Percentiles rank a stretch among this genome's conserved stretches.
Conservation (phyloP, 2,888 invertebrate genomes). For the Lampropteryx suffumata region DNA sequence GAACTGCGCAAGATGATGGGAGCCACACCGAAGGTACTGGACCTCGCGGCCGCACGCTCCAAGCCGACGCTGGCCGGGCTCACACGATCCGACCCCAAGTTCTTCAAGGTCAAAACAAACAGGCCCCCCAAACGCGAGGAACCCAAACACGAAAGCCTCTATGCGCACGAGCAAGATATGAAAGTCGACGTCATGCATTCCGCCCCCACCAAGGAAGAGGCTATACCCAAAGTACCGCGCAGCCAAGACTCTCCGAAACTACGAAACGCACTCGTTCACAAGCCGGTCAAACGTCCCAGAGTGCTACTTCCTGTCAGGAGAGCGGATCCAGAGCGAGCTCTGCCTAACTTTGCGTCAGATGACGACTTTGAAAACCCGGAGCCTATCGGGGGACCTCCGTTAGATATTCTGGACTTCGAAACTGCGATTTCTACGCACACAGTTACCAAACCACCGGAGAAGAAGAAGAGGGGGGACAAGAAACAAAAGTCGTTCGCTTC, state of each 20-base stretch:
- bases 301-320: slow-evolving; percentile 66
- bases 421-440: slow-evolving; percentile 70
- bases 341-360: slow-evolving; percentile 34
- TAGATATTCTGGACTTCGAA: slow-evolving; percentile 59
- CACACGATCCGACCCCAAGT: slow-evolving; percentile 42
- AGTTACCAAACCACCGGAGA: slow-evolving; percentile 57
- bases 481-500: slow-evolving; percentile 50
- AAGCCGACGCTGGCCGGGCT: slow-evolving; percentile 45
- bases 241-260: slow-evolving; percentile 69
- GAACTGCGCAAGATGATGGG: slow-evolving; percentile 89
- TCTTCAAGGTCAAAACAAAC: slow-evolving; percentile 65
- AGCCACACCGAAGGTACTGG: slow-evolving; percentile 92
- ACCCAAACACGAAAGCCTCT: slow-evolving; percentile 29
- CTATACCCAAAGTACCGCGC: slow-evolving; percentile 38
- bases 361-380: slow-evolving; percentile 40
- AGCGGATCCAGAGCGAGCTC: slow-evolving; percentile 44
- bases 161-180: slow-evolving; percentile 35
- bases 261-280: slow-evolving; percentile 57
- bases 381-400: slow-evolving; percentile 29
- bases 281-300: slow-evolving; percentile 65
- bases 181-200: slow-evolving; percentile 34
- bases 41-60: slow-evolving; percentile 91
- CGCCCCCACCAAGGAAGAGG: slow-evolving; percentile 37
- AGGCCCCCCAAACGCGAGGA: slow-evolving; percentile 59
- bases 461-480: slow-evolving; percentile 45